A percentile compares a stretch with the other conserved stretches of the same genome.
Conservation (phyloP, 2,888 invertebrate species). For the Cistogaster globosa region DNA sequence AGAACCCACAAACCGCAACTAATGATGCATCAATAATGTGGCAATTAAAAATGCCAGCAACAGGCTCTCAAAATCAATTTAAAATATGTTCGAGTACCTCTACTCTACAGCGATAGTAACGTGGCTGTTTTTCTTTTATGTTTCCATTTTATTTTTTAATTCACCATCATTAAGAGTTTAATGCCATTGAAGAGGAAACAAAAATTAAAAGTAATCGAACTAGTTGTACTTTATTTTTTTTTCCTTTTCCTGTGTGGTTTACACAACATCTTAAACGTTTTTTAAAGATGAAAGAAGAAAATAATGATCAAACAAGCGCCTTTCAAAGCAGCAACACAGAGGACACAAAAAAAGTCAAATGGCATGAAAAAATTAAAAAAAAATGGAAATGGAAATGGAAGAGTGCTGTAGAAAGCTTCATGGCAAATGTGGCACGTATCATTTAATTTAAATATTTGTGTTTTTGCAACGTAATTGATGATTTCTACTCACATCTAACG, state of each 20-base stretch:
- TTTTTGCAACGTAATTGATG: conserved; percentile 40
- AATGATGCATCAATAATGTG: conserved; percentile 68
- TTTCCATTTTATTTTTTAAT: not conserved
- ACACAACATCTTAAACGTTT: not conserved
- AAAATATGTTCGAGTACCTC: not conserved
- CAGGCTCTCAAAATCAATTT: conserved; percentile 60
- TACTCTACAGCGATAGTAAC: not conserved
- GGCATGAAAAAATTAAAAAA: not conserved
- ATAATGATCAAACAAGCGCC: conserved; percentile 20
- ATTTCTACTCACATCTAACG: conserved; percentile 7
- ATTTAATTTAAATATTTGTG: not conserved
- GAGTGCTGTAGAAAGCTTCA: conserved; percentile 1
- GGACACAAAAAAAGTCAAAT: too few species aligned
- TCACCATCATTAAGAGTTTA: conserved; percentile 37
- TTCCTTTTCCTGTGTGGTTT: not conserved
- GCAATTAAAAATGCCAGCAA: conserved; percentile 70
- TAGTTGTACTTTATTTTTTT: conserved; percentile 1
- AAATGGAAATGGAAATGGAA: not conserved
- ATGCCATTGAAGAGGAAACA: conserved; percentile 19
- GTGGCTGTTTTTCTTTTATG: conserved; percentile 6
- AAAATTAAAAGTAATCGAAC: conserved; percentile 30
- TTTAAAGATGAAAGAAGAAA: conserved; percentile 37
- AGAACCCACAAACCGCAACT: conserved; percentile 44
- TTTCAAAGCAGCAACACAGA: conserved; percentile 13
- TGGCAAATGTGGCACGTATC: conserved; percentile 59